Percentiles rank a stretch among this genome's conserved stretches.
These are phyloP conservation scores for Sinohyriopsis cumingii DNA, from an alignment of 2,888 invertebrate genomes.

Conservation along the genomic window DNA sequence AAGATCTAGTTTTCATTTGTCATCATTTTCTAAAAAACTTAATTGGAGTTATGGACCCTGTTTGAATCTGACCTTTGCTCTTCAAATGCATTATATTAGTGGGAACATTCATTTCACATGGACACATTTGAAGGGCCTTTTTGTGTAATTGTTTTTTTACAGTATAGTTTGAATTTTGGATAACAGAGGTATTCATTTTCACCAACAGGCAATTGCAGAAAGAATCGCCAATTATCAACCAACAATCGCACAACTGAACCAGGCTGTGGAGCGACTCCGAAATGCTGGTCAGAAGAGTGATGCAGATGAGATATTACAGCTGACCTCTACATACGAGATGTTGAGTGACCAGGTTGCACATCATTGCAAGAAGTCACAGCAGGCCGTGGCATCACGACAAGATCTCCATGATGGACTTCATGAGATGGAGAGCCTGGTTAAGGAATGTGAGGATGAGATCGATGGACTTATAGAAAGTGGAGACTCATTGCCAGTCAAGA, in stretches of 20 bases:
- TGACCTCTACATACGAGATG: slow-evolving; percentile 88
- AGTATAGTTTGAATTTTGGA: too few species aligned
- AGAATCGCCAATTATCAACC: slow-evolving; percentile 59
- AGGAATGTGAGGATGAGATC: slow-evolving; percentile 52
- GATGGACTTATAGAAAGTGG: slow-evolving; percentile 46
- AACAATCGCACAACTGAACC: slow-evolving; percentile 51
- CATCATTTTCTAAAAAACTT: too few species aligned
- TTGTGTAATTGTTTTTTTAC: too few species aligned
- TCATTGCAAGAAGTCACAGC: slow-evolving; percentile 78
- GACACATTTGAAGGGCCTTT: too few species aligned
- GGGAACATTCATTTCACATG: too few species aligned
- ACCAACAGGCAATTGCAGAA: slow-evolving; percentile 63
- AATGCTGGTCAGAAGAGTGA: slow-evolving; percentile 75
- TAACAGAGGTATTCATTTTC: background rate
- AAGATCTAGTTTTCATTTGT: too few species aligned
- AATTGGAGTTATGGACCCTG: too few species aligned
- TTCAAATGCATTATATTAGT: too few species aligned
- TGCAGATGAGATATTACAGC: slow-evolving; percentile 84
- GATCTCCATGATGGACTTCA: slow-evolving; percentile 82
- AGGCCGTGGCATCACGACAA: slow-evolving; percentile 85
- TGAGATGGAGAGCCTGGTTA: slow-evolving; percentile 50
- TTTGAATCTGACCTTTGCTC: too few species aligned
- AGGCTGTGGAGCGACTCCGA: slow-evolving; percentile 78
- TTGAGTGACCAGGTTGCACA: slow-evolving; percentile 88
- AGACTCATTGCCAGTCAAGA: slow-evolving; percentile 51